Evolutionary conservation across 2,888 invertebrate species (phyloP), one percentile per base, ranked within the genome.

Genomic region (Calliopum simillimum): DNA sequence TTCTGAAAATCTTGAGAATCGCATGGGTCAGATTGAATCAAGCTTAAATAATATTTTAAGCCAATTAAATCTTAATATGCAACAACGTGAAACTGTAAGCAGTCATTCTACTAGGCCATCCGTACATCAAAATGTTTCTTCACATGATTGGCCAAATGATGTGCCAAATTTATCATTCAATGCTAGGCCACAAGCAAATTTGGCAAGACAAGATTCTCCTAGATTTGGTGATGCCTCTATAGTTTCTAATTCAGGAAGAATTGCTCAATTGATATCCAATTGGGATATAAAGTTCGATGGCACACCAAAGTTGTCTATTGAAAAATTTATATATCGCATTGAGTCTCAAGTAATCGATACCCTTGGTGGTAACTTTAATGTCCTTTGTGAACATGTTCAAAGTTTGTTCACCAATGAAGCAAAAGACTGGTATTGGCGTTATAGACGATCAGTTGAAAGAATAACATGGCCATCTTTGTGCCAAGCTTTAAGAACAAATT

Each of bases 241-340:
- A 14, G 65, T 65, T 16, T 53, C 65, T 3, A 41, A 41, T 44
- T 51, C 14, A 8, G 51, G 65, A 12, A 53, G 44, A 23, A 55
- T 65, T 11, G 65, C 65, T 4, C 55, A 65, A 6, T 16, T 65
- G 8, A 43, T 65, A 8, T 23, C 41, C 6, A 65, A 16, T 65
- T 65, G 65, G 65, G 51, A 65, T 14, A 65, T 65, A 4, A 14
- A 21, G 11, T 65, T 53, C 16, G 51, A 51, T 65, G 65, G 65
- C 5, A 14, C 25, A 14, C 49, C 41, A 59, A 59, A 33, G 11
- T 16, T 47, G 23, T 16, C 44, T n/a, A 47, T 62, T 4, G 46
- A 46, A 14, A 62, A 62, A 23, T 62, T 47, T 49, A 23, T 62
- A n/a, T 46, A 64, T 23, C 33, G 23, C 16, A 23, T 64, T 16